Percentiles rank a stretch among this genome's conserved stretches.
phyloP scores from a whole-genome alignment of 2,888 invertebrate species.

The Sipunculus nudus region DNA sequence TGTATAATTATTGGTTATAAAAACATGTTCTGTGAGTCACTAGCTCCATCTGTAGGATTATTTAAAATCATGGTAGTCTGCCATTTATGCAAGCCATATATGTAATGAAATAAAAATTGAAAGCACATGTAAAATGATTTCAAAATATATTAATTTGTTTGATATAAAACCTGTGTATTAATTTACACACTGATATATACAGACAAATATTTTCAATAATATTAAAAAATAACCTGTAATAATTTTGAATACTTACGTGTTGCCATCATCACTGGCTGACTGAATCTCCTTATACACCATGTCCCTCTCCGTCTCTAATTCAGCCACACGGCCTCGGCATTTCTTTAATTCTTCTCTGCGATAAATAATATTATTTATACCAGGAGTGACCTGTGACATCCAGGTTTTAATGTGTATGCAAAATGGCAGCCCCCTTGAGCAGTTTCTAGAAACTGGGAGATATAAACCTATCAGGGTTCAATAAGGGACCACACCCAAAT shows the following conservation, averaged over 20 bases:
- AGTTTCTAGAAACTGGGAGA: too few species aligned
- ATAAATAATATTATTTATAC: not conserved
- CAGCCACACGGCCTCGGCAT: conserved; percentile 51
- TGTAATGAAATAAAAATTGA: not conserved
- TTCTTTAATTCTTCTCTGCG: conserved; percentile 61
- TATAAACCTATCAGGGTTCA: too few species aligned
- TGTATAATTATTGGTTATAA: not conserved
- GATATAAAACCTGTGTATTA: not conserved
- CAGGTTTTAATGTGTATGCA: not conserved
- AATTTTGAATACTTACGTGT: conserved; percentile 45
- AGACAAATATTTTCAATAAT: not conserved
- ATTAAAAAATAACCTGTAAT: conserved; percentile 1
- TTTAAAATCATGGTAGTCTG: not conserved
- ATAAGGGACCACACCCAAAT: too few species aligned
- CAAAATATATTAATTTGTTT: not conserved
- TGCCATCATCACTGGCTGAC: conserved; percentile 44
- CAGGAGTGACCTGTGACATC: not conserved
- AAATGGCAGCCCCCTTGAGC: too few species aligned
- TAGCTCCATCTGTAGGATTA: too few species aligned
- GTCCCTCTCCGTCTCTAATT: conserved; percentile 54
- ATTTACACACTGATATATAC: not conserved
- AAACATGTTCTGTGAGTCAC: not conserved
- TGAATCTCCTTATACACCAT: conserved; percentile 48
- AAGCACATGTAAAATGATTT: not conserved
- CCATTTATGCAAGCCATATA: not conserved